Conservation (phyloP, 2,888 invertebrate species). For the Fabriciana adippe region DNA sequence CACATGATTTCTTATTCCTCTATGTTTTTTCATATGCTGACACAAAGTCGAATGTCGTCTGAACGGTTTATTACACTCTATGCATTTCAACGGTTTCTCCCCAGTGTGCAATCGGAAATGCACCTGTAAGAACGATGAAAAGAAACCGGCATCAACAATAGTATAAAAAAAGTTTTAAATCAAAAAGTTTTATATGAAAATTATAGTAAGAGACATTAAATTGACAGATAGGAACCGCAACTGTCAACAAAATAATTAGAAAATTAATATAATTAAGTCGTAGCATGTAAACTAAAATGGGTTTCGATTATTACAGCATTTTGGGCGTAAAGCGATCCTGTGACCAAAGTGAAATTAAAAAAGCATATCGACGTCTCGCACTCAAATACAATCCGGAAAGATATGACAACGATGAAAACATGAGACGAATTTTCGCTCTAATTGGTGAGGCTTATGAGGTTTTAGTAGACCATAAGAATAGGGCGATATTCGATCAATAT, state of each 20-base stretch:
- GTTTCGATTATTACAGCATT: constrained; percentile 90
- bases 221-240: background rate
- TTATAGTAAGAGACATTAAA: too few relatives aligned
- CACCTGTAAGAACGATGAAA: constrained; percentile 53
- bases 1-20: constrained; percentile 76
- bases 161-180: background rate
- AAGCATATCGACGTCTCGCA: constrained; percentile 83
- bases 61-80: constrained; percentile 77
- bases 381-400: constrained; percentile 84
- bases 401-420: constrained; percentile 69
- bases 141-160: background rate
- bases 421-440: constrained; percentile 81
- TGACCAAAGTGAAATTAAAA: constrained; percentile 86
- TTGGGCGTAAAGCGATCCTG: constrained; percentile 86
- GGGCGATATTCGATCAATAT: constrained; percentile 93
- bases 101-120: constrained; percentile 78
- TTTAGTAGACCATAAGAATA: constrained; percentile 84
- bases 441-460: constrained; percentile 92
- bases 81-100: constrained; percentile 76
- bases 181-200: background rate
- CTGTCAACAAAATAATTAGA: background rate
- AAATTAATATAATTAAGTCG: background rate
- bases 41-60: constrained; percentile 77
- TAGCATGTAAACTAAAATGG: constrained; percentile 68
- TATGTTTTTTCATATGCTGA: constrained; percentile 80